These are phyloP conservation scores for Chromis chromis DNA, from an alignment of 2,797 vertebrate genomes.

Conservation along the genomic window DNA sequence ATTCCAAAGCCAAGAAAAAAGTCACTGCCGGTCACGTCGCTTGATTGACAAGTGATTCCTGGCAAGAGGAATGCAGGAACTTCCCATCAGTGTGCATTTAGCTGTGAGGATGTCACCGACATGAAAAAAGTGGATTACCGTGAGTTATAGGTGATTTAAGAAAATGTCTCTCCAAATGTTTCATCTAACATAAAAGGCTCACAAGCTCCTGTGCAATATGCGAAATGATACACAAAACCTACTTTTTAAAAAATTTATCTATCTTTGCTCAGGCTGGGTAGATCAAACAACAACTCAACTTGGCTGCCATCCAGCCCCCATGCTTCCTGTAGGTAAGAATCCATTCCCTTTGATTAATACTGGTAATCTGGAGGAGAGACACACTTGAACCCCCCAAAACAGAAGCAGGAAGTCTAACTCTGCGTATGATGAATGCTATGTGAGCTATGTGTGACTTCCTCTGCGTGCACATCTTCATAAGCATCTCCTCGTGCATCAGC, in stretches of 20 bases:
- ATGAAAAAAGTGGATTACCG: conserved; percentile 50
- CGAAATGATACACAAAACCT: conserved; percentile 53
- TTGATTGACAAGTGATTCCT: conserved; percentile 59
- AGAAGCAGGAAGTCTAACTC: conserved; percentile 38
- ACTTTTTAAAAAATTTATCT: conserved; percentile 50
- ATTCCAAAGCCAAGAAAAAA: conserved; percentile 38
- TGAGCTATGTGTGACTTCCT: conserved; percentile 13
- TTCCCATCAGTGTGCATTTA: conserved; percentile 47
- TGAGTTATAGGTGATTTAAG: conserved; percentile 58
- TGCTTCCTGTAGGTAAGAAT: conserved; percentile 56
- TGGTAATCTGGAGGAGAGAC: conserved; percentile 47
- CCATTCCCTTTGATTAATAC: conserved; percentile 65
- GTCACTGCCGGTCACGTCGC: conserved; percentile 3
- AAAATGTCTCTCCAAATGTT: conserved; percentile 60
- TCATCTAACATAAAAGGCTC: conserved; percentile 67
- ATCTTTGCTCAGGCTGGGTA: conserved; percentile 46
- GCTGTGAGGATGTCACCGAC: conserved; percentile 44
- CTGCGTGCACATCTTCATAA: conserved; percentile 12
- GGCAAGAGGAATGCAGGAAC: conserved; percentile 36
- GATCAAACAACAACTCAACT: conserved; percentile 61
- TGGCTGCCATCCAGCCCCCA: conserved; percentile 46
- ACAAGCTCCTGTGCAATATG: conserved; percentile 49
- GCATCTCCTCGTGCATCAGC: conserved; percentile 22
- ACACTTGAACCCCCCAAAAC: conserved; percentile 50
- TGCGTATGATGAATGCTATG: conserved; percentile 18